phyloP scores from a whole-genome alignment of 1,140 invertebrate species.

The Drosophila hydei region DNA sequence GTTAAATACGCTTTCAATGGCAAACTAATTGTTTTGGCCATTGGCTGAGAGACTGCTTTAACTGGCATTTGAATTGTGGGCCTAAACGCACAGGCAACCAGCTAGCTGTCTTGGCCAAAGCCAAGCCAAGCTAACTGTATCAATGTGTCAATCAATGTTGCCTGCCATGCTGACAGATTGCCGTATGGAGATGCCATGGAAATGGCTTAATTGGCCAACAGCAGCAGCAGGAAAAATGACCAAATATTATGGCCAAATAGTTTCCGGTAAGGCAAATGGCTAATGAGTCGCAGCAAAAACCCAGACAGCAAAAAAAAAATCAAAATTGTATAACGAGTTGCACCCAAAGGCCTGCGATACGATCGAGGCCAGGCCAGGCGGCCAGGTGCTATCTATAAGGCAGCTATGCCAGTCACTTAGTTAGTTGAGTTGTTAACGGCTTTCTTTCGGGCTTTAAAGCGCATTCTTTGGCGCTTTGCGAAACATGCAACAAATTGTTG shows the following conservation, averaged over 20 bases:
- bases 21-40: slow-evolving; percentile 53
- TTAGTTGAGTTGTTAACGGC: slow-evolving; percentile 8
- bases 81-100: slow-evolving; percentile 52
- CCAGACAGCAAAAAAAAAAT: slow-evolving; percentile 2
- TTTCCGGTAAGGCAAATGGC: slow-evolving; percentile 73
- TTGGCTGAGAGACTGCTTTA: slow-evolving; percentile 24
- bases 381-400: slow-evolving; percentile 12
- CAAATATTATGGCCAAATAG: slow-evolving; percentile 81
- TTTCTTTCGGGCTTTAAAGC: slow-evolving; percentile 26
- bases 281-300: slow-evolving; percentile 63
- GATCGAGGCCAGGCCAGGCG: slow-evolving; percentile 6
- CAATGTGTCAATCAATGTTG: slow-evolving; percentile 71
- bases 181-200: slow-evolving; percentile 33
- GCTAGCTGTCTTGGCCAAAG: slow-evolving; percentile 45
- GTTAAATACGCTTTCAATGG: slow-evolving; percentile 41
- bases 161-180: slow-evolving; percentile 49
- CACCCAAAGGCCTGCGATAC: slow-evolving; percentile 3
- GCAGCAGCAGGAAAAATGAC: slow-evolving; percentile 47
- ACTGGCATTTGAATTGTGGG: slow-evolving; percentile 61
- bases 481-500: slow-evolving; percentile 20
- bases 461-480: slow-evolving; percentile 15
- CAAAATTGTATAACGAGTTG: slow-evolving; percentile 5
- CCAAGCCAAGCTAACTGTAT: slow-evolving; percentile 57
- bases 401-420: background rate
- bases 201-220: slow-evolving; percentile 55